A percentile compares a stretch with the other conserved stretches of the same genome.
Evolutionary conservation across 2,113 vertebrate species (phyloP).

Genomic region (Psophia crepitans): DNA sequence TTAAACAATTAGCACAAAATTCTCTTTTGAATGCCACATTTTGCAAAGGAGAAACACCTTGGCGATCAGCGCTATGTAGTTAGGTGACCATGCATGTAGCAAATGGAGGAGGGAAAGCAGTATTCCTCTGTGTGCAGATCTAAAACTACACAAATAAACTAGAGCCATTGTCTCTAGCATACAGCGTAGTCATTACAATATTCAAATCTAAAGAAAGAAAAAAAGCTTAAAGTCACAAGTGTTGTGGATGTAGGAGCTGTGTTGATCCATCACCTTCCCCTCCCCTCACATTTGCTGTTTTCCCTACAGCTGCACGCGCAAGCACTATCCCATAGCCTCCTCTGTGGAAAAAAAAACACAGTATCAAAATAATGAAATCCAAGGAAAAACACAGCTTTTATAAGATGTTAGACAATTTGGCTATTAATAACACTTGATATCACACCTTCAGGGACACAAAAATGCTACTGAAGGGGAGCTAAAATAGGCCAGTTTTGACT

Average conservation of each 20-base stretch:
- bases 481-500: background rate
- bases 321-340: background rate
- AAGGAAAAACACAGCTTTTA: background rate
- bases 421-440: background rate
- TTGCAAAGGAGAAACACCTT: background rate
- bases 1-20: background rate
- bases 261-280: background rate
- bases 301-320: accelerated
- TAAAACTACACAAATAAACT: background rate
- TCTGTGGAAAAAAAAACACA: background rate
- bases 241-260: background rate
- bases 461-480: background rate
- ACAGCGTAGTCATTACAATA: background rate
- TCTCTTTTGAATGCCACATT: background rate
- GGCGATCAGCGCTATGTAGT: background rate
- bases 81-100: too few species aligned
- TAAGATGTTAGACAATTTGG: background rate
- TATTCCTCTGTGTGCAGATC: accelerated
- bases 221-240: background rate
- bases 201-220: too few species aligned
- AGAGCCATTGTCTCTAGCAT: background rate
- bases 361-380: background rate
- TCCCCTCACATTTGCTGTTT: background rate
- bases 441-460: background rate
- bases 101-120: background rate